phyloP scores from a whole-genome alignment of 1,140 invertebrate species.

The Agrypnia vestita region DNA sequence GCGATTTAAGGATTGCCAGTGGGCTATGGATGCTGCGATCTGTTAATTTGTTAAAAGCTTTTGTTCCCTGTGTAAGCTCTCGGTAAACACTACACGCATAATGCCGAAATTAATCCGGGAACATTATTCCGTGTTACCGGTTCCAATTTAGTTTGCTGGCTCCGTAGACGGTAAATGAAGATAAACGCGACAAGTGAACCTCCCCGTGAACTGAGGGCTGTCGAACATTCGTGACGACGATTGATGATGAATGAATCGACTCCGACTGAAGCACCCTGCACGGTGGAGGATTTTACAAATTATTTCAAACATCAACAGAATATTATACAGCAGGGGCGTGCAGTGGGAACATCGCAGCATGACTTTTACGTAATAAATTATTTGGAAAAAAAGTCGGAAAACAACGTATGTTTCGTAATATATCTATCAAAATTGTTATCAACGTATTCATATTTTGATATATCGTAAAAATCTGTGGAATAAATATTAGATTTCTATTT shows the following conservation, averaged over 20 bases:
- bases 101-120: conserved; percentile 52
- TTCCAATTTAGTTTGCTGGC: conserved; percentile 44
- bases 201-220: background rate
- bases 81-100: conserved; percentile 52
- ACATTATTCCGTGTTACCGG: conserved; percentile 50
- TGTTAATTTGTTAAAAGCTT: conserved; percentile 61
- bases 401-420: too few relatives aligned
- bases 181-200: conserved; percentile 16
- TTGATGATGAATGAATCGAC: conserved; percentile 2
- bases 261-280: too few relatives aligned
- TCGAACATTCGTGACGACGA: background rate
- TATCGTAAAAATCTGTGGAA: too few relatives aligned
- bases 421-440: too few relatives aligned
- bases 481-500: too few relatives aligned
- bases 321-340: too few relatives aligned
- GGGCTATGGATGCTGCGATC: conserved; percentile 49
- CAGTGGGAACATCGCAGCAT: too few relatives aligned
- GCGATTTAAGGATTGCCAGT: conserved; percentile 59
- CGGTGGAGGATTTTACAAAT: too few relatives aligned
- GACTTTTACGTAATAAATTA: too few relatives aligned
- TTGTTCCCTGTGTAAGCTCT: conserved; percentile 52
- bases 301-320: too few relatives aligned
- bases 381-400: too few relatives aligned
- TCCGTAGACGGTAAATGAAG: conserved; percentile 24
- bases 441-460: too few relatives aligned